A percentile compares a stretch with the other conserved stretches of the same genome.
Evolutionary conservation across 2,113 vertebrate species (phyloP).

Genomic region (Apodemus sylvaticus): DNA sequence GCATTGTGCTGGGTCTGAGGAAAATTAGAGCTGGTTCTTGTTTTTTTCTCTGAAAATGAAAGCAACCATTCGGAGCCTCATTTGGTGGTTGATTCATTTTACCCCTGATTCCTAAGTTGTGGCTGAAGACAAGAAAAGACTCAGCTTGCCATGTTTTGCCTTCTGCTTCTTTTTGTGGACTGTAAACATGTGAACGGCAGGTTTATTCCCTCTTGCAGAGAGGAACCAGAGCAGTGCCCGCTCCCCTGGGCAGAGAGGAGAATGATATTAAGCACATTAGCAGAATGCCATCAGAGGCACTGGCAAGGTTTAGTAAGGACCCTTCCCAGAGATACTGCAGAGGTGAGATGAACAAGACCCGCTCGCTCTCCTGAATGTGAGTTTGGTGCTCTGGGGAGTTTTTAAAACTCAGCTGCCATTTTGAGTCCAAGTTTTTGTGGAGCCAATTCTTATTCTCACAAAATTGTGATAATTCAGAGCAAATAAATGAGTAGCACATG

Average conservation of each 20-base stretch:
- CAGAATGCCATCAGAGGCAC: constrained; percentile 15
- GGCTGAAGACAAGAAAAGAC: constrained; percentile 34
- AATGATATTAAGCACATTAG: not conserved
- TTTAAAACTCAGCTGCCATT: constrained; percentile 68
- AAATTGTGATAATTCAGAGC: not conserved
- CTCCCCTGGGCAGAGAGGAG: constrained; percentile 5
- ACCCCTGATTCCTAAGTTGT: constrained; percentile 58
- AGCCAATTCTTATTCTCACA: not conserved
- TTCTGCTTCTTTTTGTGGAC: constrained; percentile 51
- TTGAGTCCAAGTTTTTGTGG: constrained; percentile 67
- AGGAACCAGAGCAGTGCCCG: constrained; percentile 29
- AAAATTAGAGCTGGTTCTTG: constrained; percentile 65
- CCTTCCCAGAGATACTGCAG: constrained; percentile 31
- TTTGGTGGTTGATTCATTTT: constrained; percentile 65
- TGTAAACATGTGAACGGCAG: constrained; percentile 55
- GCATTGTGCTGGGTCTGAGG: constrained; percentile 43
- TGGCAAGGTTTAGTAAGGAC: not conserved
- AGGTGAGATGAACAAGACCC: constrained; percentile 40
- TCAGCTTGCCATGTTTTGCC: constrained; percentile 44
- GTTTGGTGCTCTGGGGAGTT: constrained; percentile 12
- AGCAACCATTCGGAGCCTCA: constrained; percentile 50
- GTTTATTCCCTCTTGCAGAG: constrained; percentile 60
- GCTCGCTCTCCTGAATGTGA: not conserved
- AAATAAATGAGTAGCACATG: not conserved
- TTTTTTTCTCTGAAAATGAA: constrained; percentile 73